Percentiles rank a stretch among this genome's conserved stretches.
phyloP scores from a whole-genome alignment of 2,113 vertebrate genomes.

The Coptodon rendalli region DNA sequence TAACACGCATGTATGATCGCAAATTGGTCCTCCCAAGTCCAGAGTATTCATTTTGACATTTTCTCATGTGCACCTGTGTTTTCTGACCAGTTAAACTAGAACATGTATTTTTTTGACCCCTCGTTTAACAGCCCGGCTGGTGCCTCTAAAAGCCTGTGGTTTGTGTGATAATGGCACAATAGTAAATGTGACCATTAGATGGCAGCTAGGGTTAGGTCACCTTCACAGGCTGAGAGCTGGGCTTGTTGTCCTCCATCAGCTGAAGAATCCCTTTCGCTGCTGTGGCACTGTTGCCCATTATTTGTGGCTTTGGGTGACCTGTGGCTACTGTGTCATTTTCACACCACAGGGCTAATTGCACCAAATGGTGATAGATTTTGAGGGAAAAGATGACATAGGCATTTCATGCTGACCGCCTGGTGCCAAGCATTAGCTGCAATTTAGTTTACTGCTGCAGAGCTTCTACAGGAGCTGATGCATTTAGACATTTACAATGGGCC shows the following conservation, averaged over 20 bases:
- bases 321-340: conserved; percentile 43
- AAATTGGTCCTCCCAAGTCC: neutral
- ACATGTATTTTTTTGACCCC: neutral
- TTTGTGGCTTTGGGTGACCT: conserved; percentile 38
- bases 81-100: conserved; percentile 10
- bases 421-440: conserved; percentile 48
- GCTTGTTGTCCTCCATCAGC: conserved; percentile 30
- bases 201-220: conserved; percentile 32
- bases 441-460: conserved; percentile 14
- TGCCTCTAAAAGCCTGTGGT: conserved; percentile 21
- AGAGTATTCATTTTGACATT: neutral
- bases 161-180: conserved; percentile 19
- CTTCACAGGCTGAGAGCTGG: conserved; percentile 32
- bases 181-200: conserved; percentile 13
- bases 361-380: conserved; percentile 37
- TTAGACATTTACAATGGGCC: conserved; percentile 5
- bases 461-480: conserved; percentile 15
- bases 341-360: conserved; percentile 58
- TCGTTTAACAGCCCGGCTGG: neutral
- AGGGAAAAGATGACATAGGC: conserved; percentile 1
- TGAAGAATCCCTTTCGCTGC: neutral
- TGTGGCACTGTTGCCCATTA: conserved; percentile 27
- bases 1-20: neutral
- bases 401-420: neutral
- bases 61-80: neutral